Conservation (phyloP, 2,113 vertebrate genomes). For the Pogonocichla stellata region DNA sequence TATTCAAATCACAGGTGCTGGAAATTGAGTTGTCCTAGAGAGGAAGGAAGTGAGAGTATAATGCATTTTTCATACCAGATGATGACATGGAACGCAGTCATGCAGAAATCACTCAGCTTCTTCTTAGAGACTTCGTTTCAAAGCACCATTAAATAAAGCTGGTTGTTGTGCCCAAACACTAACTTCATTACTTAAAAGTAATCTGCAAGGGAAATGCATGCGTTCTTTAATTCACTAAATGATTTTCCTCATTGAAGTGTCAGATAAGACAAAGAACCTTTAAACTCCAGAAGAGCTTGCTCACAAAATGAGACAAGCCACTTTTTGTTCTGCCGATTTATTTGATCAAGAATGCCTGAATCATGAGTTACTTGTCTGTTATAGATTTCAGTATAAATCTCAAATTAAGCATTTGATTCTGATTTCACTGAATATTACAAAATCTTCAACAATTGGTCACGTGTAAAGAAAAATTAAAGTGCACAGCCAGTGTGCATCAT, state of each 20-base stretch:
- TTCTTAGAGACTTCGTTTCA: slow-evolving; percentile 22
- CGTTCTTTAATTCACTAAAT: slow-evolving; percentile 43
- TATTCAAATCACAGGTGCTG: slow-evolving; percentile 29
- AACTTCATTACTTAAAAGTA: slow-evolving; percentile 52
- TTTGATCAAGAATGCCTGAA: slow-evolving; percentile 35
- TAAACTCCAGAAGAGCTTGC: slow-evolving; percentile 39
- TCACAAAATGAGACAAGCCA: slow-evolving; percentile 29
- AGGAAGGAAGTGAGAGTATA: slow-evolving; percentile 39
- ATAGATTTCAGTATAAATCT: background rate
- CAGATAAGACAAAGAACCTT: slow-evolving; percentile 57
- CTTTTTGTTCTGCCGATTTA: slow-evolving; percentile 36
- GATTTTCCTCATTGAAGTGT: slow-evolving; percentile 20
- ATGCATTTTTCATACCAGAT: slow-evolving; percentile 52
- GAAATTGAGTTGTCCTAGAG: background rate
- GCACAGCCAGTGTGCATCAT: background rate
- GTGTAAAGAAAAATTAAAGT: slow-evolving; percentile 7
- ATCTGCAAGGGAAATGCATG: slow-evolving; percentile 63
- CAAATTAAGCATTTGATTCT: background rate
- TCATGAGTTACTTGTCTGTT: background rate
- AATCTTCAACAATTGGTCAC: background rate
- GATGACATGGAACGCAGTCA: slow-evolving; percentile 29
- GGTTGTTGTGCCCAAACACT: slow-evolving; percentile 33
- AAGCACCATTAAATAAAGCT: slow-evolving; percentile 8
- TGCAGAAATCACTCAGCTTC: slow-evolving; percentile 19
- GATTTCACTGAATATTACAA: background rate